Conservation (phyloP, 1,140 invertebrate genomes). For the Olivierus martensii region DNA sequence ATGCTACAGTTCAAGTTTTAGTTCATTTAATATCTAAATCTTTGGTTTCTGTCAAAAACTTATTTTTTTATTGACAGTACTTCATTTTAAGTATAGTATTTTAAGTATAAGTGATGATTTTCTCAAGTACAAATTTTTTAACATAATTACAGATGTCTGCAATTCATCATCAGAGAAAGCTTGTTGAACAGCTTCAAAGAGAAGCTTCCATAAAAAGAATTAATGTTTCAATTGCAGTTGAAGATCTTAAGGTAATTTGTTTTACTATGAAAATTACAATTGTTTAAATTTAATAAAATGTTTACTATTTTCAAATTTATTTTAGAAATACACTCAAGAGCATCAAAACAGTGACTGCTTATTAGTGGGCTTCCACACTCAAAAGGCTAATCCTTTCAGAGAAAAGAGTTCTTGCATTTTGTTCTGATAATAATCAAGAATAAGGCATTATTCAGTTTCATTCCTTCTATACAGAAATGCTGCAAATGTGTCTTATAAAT, state of each 20-base stretch:
- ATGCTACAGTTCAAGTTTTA: too few relatives aligned
- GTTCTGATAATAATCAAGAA: conserved; percentile 40
- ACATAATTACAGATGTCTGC: conserved; percentile 47
- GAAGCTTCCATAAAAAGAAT: conserved; percentile 82
- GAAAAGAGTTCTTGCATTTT: conserved; percentile 86
- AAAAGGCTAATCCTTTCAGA: conserved; percentile 93
- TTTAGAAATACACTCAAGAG: conserved; percentile 47
- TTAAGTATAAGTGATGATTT: too few relatives aligned
- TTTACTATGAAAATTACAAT: conserved; percentile 7
- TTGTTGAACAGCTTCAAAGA: conserved; percentile 82
- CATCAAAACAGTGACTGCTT: conserved; percentile 88
- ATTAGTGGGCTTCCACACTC: conserved; percentile 82
- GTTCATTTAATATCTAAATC: too few relatives aligned
- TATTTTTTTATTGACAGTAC: too few relatives aligned
- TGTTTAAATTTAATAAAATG: background rate
- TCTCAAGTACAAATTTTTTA: too few relatives aligned
- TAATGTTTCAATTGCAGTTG: conserved; percentile 71
- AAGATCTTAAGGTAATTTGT: conserved; percentile 59
- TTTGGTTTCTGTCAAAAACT: too few relatives aligned
- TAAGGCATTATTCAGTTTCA: background rate
- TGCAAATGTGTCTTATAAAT: too few relatives aligned
- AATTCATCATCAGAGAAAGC: conserved; percentile 76
- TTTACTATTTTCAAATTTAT: conserved; percentile 2
- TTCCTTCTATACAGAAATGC: too few relatives aligned
- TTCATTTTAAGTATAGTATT: too few relatives aligned